phyloP scores from a whole-genome alignment of 2,113 vertebrate genomes.

The Silurus meridionalis region DNA sequence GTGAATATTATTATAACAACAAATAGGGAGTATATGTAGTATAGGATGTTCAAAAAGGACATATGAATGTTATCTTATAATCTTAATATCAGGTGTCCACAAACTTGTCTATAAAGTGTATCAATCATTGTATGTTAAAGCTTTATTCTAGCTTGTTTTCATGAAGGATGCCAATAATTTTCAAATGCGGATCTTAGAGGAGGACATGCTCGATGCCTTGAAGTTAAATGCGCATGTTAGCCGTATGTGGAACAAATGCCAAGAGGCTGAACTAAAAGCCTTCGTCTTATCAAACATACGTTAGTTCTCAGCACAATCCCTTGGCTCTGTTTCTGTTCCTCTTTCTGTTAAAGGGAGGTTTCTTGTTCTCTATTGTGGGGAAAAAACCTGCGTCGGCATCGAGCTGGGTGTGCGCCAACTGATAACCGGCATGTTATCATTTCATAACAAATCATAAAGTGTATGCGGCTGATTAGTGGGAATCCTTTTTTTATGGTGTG shows the following conservation, averaged over 20 bases:
- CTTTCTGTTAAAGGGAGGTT: background rate
- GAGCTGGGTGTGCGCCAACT: background rate
- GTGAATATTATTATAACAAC: too few relatives aligned
- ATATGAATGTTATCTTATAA: too few relatives aligned
- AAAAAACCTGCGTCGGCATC: background rate
- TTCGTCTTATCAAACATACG: background rate
- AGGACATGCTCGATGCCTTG: background rate
- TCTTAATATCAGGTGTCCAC: too few relatives aligned
- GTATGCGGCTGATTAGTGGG: background rate
- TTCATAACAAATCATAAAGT: background rate
- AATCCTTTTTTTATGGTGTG: conserved; percentile 6
- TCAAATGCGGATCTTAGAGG: background rate
- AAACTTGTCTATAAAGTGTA: background rate
- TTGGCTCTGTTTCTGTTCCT: conserved; percentile 18
- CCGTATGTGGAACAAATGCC: background rate
- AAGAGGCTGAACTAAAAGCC: background rate
- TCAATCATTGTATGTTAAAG: too few relatives aligned
- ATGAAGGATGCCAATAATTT: background rate
- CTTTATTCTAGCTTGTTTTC: background rate
- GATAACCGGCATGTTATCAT: background rate
- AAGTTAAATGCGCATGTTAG: background rate
- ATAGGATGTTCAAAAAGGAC: too few relatives aligned
- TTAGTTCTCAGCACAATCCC: background rate
- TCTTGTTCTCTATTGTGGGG: background rate
- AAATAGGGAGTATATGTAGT: too few relatives aligned